Evolutionary conservation across 2,113 vertebrate species (phyloP).

Genomic region (Mormyrus lacerda): DNA sequence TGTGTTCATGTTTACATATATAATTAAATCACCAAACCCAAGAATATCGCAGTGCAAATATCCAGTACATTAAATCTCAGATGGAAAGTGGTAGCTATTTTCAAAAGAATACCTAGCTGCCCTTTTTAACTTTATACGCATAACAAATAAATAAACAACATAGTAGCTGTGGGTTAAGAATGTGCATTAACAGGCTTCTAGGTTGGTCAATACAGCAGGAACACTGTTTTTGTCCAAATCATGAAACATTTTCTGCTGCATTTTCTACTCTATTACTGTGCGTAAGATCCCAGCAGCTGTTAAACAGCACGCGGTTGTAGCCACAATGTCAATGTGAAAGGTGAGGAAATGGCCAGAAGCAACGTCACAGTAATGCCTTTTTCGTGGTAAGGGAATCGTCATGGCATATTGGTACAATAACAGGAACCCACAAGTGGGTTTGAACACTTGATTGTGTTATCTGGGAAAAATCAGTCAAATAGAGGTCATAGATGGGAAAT

Average conservation of each 20-base stretch:
- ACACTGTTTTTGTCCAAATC: not conserved
- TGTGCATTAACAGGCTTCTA: not conserved
- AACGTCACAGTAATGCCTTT: not conserved
- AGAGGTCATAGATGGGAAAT: not conserved
- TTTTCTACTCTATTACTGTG: not conserved
- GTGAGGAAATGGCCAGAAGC: not conserved
- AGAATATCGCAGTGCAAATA: not conserved
- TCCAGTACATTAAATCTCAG: not conserved
- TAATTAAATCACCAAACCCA: not conserved
- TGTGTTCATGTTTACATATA: not conserved
- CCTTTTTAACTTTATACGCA: not conserved
- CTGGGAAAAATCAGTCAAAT: not conserved
- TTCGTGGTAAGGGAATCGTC: not conserved
- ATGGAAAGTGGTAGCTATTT: not conserved
- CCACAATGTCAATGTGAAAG: not conserved
- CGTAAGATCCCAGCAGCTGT: not conserved
- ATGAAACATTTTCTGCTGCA: not conserved
- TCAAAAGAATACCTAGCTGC: not conserved
- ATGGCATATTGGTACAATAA: not conserved
- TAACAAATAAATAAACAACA: not conserved
- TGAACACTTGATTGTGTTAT: not conserved
- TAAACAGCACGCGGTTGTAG: not conserved
- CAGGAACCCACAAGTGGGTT: not conserved
- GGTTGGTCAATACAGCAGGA: not conserved
- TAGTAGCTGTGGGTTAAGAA: not conserved